A percentile compares a stretch with the other conserved stretches of the same genome.
phyloP scores from a whole-genome alignment of 2,888 invertebrate species.

The Pandemis corylana region DNA sequence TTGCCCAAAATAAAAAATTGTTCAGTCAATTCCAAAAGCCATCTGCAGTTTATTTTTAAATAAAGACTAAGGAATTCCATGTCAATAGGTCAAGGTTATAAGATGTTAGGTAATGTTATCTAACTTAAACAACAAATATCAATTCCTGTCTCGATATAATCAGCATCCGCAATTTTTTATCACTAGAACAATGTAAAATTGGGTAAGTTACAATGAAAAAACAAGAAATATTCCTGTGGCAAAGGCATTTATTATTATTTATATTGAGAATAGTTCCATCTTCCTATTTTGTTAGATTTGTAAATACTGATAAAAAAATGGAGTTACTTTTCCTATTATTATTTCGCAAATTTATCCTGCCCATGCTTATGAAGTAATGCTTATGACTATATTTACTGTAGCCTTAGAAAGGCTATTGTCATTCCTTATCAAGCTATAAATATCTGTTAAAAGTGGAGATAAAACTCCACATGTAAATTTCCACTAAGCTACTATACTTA shows the following conservation, averaged over 20 bases:
- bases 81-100: not conserved
- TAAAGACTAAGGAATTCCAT: not conserved
- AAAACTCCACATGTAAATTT: conserved; percentile 7
- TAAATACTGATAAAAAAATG: not conserved
- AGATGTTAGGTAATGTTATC: not conserved
- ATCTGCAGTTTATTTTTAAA: too few species aligned
- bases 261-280: too few species aligned
- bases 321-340: not conserved
- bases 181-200: not conserved
- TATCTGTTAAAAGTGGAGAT: not conserved
- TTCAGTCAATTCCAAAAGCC: too few species aligned
- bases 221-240: not conserved
- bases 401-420: not conserved
- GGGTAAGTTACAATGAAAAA: not conserved
- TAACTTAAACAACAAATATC: not conserved
- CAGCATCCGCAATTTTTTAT: not conserved
- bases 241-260: not conserved
- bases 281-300: too few species aligned
- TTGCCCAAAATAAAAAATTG: too few species aligned
- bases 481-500: not conserved
- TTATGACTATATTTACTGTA: not conserved
- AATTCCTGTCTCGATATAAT: not conserved
- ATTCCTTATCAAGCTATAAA: conserved; percentile 19
- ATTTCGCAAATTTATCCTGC: not conserved
- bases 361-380: not conserved